Evolutionary conservation across 2,797 vertebrate genomes (phyloP).

Genomic region (Pangasius mekongensis): DNA sequence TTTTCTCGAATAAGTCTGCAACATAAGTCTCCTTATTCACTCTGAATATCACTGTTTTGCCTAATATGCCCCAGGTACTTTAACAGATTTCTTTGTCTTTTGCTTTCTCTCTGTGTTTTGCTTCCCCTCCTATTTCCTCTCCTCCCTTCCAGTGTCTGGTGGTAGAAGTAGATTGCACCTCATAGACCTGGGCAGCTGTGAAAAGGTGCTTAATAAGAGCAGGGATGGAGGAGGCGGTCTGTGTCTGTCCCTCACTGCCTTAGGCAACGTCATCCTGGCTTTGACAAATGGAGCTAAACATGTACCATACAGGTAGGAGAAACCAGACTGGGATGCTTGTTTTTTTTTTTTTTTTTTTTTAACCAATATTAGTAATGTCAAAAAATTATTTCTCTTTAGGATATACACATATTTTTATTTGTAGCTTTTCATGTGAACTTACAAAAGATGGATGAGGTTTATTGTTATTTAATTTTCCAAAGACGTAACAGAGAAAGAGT

Average conservation of each 20-base stretch:
- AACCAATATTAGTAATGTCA: background rate
- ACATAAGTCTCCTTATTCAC: background rate
- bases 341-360: background rate
- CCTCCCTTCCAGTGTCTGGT: slow-evolving; percentile 86
- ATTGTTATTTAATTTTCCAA: slow-evolving; percentile 23
- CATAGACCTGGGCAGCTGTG: slow-evolving; percentile 96
- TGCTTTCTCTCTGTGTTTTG: background rate
- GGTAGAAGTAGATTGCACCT: slow-evolving; percentile 97
- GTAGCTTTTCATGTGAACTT: background rate
- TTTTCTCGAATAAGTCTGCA: background rate
- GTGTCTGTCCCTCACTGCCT: slow-evolving; percentile 89
- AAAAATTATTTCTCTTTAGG: background rate
- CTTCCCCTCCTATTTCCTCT: background rate
- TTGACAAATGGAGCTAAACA: slow-evolving; percentile 96
- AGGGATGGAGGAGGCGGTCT: slow-evolving; percentile 87
- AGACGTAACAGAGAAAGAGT: slow-evolving; percentile 27
- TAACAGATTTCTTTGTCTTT: background rate
- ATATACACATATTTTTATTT: slow-evolving; percentile 2
- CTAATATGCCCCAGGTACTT: background rate
- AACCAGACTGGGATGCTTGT: background rate
- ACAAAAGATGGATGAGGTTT: background rate
- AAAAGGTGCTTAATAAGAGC: slow-evolving; percentile 87
- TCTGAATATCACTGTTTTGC: background rate
- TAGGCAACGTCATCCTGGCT: slow-evolving; percentile 96
- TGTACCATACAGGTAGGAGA: slow-evolving; percentile 90